Evolutionary conservation across 2,113 vertebrate genomes (phyloP).

Genomic region (Corapipo altera): DNA sequence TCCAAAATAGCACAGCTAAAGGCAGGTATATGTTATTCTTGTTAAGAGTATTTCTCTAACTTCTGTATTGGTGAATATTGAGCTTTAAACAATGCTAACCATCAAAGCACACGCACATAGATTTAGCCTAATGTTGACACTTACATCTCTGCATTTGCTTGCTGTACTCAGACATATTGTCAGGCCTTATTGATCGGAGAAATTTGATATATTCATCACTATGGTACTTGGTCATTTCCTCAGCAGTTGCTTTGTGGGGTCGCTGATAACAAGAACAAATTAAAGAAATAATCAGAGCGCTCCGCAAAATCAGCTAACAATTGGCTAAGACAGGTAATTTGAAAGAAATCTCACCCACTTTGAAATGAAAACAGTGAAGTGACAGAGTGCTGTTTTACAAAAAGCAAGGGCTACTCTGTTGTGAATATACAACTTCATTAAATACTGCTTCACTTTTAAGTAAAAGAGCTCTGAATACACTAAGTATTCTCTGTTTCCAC

Average conservation of each 20-base stretch:
- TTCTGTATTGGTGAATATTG: neutral
- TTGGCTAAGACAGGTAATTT: neutral
- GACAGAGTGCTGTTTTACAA: neutral
- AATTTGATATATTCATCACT: constrained; percentile 88
- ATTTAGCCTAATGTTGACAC: constrained; percentile 25
- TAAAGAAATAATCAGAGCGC: neutral
- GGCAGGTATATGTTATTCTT: neutral
- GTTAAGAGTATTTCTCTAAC: neutral
- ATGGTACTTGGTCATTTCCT: constrained; percentile 88
- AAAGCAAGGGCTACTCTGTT: neutral
- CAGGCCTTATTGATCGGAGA: constrained; percentile 83
- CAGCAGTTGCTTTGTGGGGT: constrained; percentile 84
- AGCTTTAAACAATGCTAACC: neutral
- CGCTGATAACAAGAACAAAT: constrained; percentile 69
- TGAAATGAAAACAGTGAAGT: neutral
- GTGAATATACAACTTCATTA: neutral
- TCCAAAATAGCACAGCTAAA: neutral
- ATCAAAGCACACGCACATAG: neutral
- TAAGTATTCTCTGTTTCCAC: neutral
- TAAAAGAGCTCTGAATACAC: neutral
- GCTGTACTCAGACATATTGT: constrained; percentile 88
- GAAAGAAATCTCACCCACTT: neutral
- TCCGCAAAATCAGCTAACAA: neutral
- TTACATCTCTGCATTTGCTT: constrained; percentile 89
- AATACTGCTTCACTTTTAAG: neutral